phyloP scores from a whole-genome alignment of 2,113 vertebrate species.

The Aramus guarauna region DNA sequence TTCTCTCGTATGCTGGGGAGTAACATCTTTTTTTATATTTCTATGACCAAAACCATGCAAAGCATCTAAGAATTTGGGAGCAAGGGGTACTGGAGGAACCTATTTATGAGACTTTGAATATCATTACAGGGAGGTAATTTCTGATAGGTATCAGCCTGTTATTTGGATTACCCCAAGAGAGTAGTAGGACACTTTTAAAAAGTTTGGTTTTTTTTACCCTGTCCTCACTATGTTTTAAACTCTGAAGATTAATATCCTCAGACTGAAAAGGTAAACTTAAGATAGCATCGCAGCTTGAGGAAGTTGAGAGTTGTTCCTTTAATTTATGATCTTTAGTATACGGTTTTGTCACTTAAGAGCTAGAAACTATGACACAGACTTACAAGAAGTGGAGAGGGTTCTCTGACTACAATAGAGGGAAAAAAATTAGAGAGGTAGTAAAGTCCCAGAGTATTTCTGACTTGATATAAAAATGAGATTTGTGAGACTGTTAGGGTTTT shows the following conservation, averaged over 20 bases:
- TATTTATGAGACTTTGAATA: neutral
- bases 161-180: neutral
- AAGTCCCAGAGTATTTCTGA: neutral
- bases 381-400: neutral
- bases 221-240: neutral
- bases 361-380: neutral
- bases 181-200: neutral
- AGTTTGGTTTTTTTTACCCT: neutral
- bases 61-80: neutral
- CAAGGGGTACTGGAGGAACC: neutral
- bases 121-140: neutral
- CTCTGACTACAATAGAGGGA: neutral
- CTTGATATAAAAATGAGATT: neutral
- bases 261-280: neutral
- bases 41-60: neutral
- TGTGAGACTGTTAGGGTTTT: neutral
- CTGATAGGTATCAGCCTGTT: neutral
- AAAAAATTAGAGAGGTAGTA: neutral
- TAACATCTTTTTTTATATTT: fast-evolving
- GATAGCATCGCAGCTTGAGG: neutral
- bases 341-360: neutral
- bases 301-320: neutral
- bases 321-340: neutral
- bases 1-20: neutral
- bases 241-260: neutral